Evolutionary conservation across 2,888 invertebrate species (phyloP).

Genomic region (Philaethria dido): DNA sequence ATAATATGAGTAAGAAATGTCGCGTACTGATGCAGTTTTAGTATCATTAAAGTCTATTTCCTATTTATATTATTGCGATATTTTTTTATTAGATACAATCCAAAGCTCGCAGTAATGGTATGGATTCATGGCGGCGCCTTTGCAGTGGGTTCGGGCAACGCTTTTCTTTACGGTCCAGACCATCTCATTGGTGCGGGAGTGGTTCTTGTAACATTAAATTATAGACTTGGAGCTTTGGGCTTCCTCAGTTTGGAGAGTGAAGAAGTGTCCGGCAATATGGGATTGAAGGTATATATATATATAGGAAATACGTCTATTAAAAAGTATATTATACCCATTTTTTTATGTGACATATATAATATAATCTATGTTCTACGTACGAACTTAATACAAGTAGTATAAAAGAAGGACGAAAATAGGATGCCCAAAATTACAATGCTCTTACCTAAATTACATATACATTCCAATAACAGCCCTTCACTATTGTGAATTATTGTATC

Average conservation of each 20-base stretch:
- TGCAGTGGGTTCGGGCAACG: constrained; percentile 85
- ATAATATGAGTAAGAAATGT: too few relatives aligned
- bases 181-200: constrained; percentile 84
- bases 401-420: background rate
- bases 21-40: background rate
- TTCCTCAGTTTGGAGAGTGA: constrained; percentile 85
- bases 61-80: background rate
- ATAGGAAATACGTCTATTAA: too few relatives aligned
- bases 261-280: constrained; percentile 87
- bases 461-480: constrained; percentile 23
- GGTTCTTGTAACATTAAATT: constrained; percentile 86
- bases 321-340: too few relatives aligned
- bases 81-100: constrained; percentile 68
- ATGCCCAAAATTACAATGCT: background rate
- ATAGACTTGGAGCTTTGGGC: constrained; percentile 85
- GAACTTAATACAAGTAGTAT: background rate
- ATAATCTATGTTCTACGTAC: too few relatives aligned
- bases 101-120: constrained; percentile 85
- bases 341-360: too few relatives aligned
- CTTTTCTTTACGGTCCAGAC: constrained; percentile 85
- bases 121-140: constrained; percentile 87
- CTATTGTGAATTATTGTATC: constrained; percentile 15
- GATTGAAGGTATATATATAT: constrained; percentile 86
- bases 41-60: background rate
- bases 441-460: constrained; percentile 7